phyloP scores from a whole-genome alignment of 2,888 invertebrate species.

The Thysanoteuthis rhombus region DNA sequence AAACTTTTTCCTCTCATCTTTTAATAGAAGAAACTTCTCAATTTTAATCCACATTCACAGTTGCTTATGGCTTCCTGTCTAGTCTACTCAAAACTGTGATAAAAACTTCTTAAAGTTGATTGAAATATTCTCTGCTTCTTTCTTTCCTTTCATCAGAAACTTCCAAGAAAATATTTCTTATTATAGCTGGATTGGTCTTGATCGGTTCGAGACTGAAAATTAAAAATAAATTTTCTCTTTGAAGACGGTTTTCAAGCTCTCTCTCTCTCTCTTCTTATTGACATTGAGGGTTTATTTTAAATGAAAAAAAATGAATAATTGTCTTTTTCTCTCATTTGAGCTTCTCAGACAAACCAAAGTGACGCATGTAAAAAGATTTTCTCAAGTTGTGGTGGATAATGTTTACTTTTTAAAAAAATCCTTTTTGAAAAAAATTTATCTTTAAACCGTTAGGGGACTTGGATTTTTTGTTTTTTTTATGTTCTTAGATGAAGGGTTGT shows the following conservation, averaged over 20 bases:
- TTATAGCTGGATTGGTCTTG: neutral
- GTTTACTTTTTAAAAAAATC: no score
- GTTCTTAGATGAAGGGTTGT: no score
- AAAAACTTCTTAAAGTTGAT: slow-evolving; percentile 12
- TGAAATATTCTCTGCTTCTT: neutral
- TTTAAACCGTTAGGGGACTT: no score
- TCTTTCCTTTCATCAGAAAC: neutral
- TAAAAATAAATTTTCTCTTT: neutral
- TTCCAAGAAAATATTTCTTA: neutral
- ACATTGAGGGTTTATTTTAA: no score
- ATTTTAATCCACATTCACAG: neutral
- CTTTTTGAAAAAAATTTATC: no score
- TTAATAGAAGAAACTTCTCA: neutral
- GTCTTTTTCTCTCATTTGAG: no score
- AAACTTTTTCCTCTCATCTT: neutral
- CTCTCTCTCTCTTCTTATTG: neutral
- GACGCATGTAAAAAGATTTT: no score
- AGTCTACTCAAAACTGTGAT: neutral
- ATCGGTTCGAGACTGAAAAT: neutral
- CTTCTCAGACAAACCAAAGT: no score
- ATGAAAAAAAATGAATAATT: no score
- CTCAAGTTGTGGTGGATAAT: no score
- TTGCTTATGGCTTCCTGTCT: neutral
- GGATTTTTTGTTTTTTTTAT: no score
- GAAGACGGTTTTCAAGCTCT: neutral